Evolutionary conservation across 2,797 vertebrate genomes (phyloP).

Genomic region (Hozukius guyotensis): DNA sequence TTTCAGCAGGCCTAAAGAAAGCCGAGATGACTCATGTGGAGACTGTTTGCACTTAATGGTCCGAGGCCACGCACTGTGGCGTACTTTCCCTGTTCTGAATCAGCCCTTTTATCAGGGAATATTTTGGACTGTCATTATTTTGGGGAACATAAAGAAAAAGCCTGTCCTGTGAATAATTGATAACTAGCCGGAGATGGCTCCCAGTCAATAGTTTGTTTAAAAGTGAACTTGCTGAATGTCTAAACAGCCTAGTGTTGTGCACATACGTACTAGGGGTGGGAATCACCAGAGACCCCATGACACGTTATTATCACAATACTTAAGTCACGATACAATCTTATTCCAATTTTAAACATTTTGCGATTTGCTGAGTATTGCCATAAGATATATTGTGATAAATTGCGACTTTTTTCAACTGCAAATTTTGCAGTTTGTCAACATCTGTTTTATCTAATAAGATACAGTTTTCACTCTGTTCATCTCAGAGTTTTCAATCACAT

Average conservation of each 20-base stretch:
- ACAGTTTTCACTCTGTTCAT: no score
- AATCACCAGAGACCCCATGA: no score
- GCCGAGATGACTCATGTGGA: conserved; percentile 51
- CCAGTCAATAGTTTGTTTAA: conserved; percentile 40
- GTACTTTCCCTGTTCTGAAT: conserved; percentile 45
- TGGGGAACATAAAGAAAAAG: conserved; percentile 57
- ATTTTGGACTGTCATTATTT: conserved; percentile 66
- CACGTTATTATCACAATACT: no score
- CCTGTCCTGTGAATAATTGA: conserved; percentile 66
- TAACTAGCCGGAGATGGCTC: conserved; percentile 24
- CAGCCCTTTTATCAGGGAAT: conserved; percentile 56
- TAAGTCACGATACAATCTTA: no score
- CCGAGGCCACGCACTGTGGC: conserved; percentile 12
- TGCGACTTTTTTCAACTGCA: no score
- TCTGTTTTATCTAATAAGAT: no score
- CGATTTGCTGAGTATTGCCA: no score
- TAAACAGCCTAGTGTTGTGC: not conserved
- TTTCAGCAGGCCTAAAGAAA: conserved; percentile 47
- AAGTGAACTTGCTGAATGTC: conserved; percentile 27
- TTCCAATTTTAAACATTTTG: no score
- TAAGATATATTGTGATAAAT: no score
- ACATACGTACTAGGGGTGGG: not conserved
- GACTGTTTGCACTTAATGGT: conserved; percentile 59
- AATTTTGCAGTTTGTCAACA: no score
- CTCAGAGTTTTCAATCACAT: no score